Conservation (phyloP, 1,140 invertebrate genomes). For the Harlomillsia oculata region DNA sequence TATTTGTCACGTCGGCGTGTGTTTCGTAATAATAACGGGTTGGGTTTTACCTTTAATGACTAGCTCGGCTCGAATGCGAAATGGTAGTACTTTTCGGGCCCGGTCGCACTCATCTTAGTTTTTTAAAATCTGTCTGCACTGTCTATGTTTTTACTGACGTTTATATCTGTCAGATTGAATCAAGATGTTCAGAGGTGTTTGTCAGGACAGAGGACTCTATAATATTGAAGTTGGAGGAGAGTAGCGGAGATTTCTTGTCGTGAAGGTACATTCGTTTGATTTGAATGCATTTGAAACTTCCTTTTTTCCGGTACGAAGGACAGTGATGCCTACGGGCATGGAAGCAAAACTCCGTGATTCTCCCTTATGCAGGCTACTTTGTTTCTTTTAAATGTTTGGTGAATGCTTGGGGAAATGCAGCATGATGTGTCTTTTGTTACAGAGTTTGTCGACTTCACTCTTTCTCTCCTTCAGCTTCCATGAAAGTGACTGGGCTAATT, state of each 20-base stretch:
- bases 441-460: conserved; percentile 13
- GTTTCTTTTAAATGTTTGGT: background rate
- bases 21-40: conserved; percentile 11
- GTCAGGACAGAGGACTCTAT: background rate
- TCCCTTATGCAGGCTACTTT: background rate
- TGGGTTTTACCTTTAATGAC: background rate
- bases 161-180: background rate
- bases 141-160: background rate
- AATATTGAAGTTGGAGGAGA: background rate
- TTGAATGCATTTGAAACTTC: background rate
- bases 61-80: too few species aligned
- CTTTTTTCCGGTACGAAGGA: too few species aligned
- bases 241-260: background rate
- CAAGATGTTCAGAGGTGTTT: background rate
- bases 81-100: too few species aligned
- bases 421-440: background rate
- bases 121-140: background rate
- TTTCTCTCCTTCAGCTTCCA: background rate
- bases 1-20: background rate
- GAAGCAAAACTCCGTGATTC: too few species aligned
- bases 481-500: conserved; percentile 14
- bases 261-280: background rate
- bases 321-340: too few species aligned
- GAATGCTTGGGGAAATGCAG: background rate
- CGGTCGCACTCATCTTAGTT: too few species aligned